phyloP scores from a whole-genome alignment of 2,797 vertebrate species.

The Cichlasoma orientale region DNA sequence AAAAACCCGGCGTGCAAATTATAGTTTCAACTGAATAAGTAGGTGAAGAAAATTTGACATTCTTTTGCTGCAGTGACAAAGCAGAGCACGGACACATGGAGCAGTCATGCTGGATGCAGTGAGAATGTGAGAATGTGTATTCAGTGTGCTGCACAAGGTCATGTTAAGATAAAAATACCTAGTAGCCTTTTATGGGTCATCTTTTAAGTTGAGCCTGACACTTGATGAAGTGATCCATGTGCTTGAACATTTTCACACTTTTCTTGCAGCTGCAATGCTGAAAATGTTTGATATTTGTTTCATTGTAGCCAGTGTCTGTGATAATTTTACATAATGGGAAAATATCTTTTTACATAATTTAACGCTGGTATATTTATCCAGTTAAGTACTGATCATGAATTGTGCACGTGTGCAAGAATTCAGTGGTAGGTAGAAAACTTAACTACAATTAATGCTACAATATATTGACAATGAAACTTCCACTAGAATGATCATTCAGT shows the following conservation, averaged over 20 bases:
- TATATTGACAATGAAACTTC: slow-evolving; percentile 3
- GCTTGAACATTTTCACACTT: slow-evolving; percentile 33
- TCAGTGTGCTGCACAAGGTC: slow-evolving; percentile 74
- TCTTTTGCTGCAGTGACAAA: slow-evolving; percentile 17
- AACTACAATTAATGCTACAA: slow-evolving; percentile 7
- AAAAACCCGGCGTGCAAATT: not conserved
- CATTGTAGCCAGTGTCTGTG: not conserved
- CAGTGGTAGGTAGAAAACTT: not conserved
- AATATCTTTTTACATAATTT: not conserved
- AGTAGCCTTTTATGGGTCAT: slow-evolving; percentile 81
- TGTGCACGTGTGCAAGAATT: not conserved
- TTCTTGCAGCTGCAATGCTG: not conserved
- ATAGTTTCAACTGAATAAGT: not conserved
- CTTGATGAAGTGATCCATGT: slow-evolving; percentile 53
- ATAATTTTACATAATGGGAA: not conserved
- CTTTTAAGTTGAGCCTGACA: slow-evolving; percentile 64
- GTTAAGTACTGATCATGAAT: not conserved
- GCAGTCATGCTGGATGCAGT: slow-evolving; percentile 58
- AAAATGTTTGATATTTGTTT: not conserved
- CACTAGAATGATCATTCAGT: slow-evolving; percentile 15
- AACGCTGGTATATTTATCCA: not conserved
- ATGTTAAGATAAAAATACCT: slow-evolving; percentile 84
- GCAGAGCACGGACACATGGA: slow-evolving; percentile 37
- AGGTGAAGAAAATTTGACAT: not conserved
- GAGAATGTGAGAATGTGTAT: slow-evolving; percentile 76